Evolutionary conservation across 2,113 vertebrate species (phyloP).

Genomic region (Lasiurus cinereus): DNA sequence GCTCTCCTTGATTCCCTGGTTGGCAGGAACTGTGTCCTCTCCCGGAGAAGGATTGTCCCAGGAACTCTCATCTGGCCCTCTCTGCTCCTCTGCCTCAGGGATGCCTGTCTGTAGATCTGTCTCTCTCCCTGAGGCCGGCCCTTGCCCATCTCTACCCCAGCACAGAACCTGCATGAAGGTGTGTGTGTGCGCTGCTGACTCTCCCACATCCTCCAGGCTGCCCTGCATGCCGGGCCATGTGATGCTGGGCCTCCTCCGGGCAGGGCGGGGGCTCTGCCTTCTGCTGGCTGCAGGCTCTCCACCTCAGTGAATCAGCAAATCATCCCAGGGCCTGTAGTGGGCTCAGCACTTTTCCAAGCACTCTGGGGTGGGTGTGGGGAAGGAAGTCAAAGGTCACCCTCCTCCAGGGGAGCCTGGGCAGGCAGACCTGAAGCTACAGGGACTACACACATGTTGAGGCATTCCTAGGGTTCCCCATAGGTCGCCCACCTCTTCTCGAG

Average conservation of each 20-base stretch:
- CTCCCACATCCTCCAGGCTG: not conserved
- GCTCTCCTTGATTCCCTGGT: not conserved
- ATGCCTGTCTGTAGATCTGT: not conserved
- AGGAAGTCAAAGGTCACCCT: not conserved
- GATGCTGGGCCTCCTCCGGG: not conserved
- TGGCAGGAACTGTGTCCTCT: not conserved
- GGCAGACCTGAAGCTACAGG: not conserved
- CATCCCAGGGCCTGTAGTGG: not conserved
- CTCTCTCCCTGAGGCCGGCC: not conserved
- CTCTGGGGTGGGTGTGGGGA: not conserved
- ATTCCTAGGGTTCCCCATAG: not conserved
- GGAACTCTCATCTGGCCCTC: not conserved
- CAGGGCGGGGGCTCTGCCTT: not conserved
- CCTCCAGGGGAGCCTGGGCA: not conserved
- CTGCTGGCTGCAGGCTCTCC: not conserved
- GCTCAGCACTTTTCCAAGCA: constrained; percentile 34
- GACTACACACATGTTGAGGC: fast-evolving
- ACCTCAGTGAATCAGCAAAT: constrained; percentile 53
- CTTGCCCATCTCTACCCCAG: fast-evolving
- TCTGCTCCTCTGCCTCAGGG: not conserved
- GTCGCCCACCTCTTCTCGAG: not conserved
- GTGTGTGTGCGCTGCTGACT: fast-evolving
- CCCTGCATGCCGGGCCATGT: fast-evolving
- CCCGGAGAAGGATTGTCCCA: not conserved
- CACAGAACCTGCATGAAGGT: fast-evolving